Base-by-base conservation (phyloP, 2,888 invertebrate species). In the Globia sparganii region DNA sequence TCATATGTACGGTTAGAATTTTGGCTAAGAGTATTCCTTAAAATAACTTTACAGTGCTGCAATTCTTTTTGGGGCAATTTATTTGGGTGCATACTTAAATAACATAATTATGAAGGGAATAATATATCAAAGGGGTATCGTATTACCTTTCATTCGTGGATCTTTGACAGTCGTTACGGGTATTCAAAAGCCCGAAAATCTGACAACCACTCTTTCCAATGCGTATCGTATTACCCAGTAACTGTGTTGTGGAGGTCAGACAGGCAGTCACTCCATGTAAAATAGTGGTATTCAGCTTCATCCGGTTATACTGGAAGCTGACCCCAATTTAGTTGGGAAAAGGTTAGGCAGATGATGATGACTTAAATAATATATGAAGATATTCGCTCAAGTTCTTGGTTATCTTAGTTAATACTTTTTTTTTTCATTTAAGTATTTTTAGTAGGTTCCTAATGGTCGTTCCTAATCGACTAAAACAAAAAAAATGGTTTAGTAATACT, bases 1-100 rank as follows among this genome's bases (percentile, higher is more conserved):
- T 82, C 79, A 76, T 78, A 77, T 74, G 78, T 81, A 78, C 77
- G 77, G 83, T 78, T 77, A 73, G 81, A 77, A 82, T 85, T 86
- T 87, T 87, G 87, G 88, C 87, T 85, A 76, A 78, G 70, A 78
- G 67, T 72, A 79, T 80, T 71, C 70, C 65, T 72, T 79, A 67
- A 67, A 64, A 80, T 72, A 77, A 74, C 77, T 78, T 74, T 75
- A 34, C 69, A 62, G 76, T 65, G 49, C 67, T 83, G 79, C 84
- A 80, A 77, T 83, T 84, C 70, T 75, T 78, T 84, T 73, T 43
- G 61, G 13, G 43, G n/a, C n/a, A 80, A 86, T 73, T 78, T 83
- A 79, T 84, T 80, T 71, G 75, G 61, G 62, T 67, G 67, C 37
- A 85, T 69, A 70, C 77, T 74, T 58, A 58, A 79, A 68, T 76